These are phyloP conservation scores for Muntiacus reevesi DNA, from an alignment of 2,113 vertebrate species.

Conservation along the genomic window DNA sequence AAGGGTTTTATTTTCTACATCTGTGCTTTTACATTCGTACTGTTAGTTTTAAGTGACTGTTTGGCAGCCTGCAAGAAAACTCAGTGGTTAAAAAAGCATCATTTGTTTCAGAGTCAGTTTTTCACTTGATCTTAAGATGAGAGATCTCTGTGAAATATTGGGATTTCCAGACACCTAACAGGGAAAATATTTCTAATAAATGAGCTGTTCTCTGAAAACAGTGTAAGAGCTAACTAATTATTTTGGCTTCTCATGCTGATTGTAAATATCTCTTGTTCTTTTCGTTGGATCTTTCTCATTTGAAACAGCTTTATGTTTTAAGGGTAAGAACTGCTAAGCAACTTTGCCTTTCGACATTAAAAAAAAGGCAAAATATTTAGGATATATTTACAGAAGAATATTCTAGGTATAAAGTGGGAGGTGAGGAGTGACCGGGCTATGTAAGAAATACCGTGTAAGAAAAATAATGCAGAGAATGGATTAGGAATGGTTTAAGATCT, in stretches of 20 bases:
- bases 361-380: background rate
- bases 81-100: background rate
- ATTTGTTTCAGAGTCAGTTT: background rate
- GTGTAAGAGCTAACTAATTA: background rate
- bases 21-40: background rate
- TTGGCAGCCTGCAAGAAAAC: conserved; percentile 1
- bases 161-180: background rate
- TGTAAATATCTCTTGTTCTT: background rate
- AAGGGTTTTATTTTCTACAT: background rate
- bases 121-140: conserved; percentile 24
- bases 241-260: conserved; percentile 26
- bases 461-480: background rate
- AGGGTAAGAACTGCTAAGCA: background rate
- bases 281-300: background rate
- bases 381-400: background rate
- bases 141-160: background rate
- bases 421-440: background rate
- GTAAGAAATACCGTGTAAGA: background rate
- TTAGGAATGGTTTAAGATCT: conserved; percentile 38
- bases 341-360: background rate
- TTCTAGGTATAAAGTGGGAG: background rate
- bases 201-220: conserved; percentile 11
- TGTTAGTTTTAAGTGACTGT: background rate
- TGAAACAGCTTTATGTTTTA: background rate
- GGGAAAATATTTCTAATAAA: background rate